phyloP scores from a whole-genome alignment of 2,113 vertebrate species.

The Gambusia holbrooki region DNA sequence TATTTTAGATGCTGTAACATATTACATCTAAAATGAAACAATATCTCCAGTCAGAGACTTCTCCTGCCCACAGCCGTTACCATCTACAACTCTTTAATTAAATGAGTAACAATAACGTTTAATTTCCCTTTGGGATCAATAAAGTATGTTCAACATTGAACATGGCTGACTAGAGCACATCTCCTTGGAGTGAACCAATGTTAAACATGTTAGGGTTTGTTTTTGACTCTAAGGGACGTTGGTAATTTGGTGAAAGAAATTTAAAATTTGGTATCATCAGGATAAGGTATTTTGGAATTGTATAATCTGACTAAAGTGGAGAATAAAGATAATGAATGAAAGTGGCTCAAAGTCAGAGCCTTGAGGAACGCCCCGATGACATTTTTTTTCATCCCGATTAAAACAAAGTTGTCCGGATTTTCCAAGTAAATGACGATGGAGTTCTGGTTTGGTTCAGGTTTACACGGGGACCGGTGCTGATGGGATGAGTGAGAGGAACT shows the following conservation, averaged over 20 bases:
- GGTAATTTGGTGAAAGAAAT: neutral
- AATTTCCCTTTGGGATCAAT: no score
- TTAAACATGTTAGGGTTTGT: neutral
- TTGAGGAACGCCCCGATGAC: neutral
- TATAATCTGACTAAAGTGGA: neutral
- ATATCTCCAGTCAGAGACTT: no score
- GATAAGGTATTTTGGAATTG: neutral
- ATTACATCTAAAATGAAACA: neutral
- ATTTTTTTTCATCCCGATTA: neutral
- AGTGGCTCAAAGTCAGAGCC: neutral
- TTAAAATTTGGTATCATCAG: neutral
- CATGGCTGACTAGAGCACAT: neutral
- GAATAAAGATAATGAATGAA: neutral
- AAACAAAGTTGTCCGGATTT: neutral
- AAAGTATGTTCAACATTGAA: neutral
- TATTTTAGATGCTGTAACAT: no score
- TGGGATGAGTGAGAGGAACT: conserved; percentile 84
- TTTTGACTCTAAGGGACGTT: neutral
- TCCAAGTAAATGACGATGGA: no score
- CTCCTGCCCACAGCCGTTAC: no score
- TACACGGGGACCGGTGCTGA: conserved; percentile 85
- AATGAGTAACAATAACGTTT: no score
- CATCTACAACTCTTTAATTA: no score
- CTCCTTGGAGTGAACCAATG: neutral
- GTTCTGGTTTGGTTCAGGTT: conserved; percentile 70